Evolutionary conservation across 2,888 invertebrate species (phyloP).

Genomic region (Metellina segmentata): DNA sequence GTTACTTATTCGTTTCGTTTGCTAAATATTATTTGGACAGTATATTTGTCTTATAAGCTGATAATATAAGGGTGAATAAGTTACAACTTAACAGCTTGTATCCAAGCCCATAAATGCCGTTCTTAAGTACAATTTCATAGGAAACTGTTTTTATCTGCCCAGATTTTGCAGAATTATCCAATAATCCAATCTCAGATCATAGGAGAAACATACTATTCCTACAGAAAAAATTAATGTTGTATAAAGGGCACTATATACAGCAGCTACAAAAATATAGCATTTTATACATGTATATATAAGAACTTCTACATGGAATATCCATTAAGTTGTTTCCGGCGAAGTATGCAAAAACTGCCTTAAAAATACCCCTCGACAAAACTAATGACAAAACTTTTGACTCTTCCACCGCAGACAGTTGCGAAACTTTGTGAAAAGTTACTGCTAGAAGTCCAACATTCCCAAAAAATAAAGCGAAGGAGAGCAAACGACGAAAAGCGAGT

Average conservation of each 20-base stretch:
- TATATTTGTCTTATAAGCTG: no score
- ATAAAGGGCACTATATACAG: neutral
- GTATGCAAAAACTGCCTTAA: neutral
- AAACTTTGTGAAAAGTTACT: neutral
- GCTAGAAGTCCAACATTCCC: neutral
- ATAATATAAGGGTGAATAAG: no score
- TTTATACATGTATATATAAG: neutral
- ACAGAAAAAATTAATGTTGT: no score
- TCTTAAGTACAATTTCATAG: no score
- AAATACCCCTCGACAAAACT: neutral
- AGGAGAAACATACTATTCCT: no score
- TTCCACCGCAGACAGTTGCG: neutral
- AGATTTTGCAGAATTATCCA: no score
- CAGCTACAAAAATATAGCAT: neutral
- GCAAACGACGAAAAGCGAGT: neutral
- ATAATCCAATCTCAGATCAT: no score
- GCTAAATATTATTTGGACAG: no score
- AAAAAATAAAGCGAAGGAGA: neutral
- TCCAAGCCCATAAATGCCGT: no score
- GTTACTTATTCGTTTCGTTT: no score
- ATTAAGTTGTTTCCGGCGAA: neutral
- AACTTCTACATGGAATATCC: neutral
- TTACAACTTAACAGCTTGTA: no score
- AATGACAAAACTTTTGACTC: constrained; percentile 18
- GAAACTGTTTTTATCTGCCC: no score